Base-by-base conservation (phyloP, 2,113 vertebrate species). In the Thomomys bottae region DNA sequence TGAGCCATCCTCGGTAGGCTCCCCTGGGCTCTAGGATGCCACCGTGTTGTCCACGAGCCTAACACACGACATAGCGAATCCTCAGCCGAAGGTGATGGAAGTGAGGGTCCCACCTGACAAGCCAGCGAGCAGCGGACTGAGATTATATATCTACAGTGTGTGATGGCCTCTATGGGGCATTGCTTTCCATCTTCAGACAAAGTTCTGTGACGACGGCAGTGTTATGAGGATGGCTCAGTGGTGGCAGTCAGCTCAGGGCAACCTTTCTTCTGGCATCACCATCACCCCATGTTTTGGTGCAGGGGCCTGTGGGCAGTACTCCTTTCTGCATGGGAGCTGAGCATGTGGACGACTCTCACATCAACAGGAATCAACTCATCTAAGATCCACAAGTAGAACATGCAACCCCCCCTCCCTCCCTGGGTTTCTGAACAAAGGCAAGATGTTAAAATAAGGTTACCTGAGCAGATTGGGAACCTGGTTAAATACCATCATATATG, bases 251-350 rank as follows among this genome's bases (percentile, higher is more conserved):
- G 14, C 12, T 4, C 20, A 73, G 73, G 32, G 18, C 40, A 49
- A 42, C 40, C 77, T 26, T 63, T 28, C 49, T 38, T 45, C 34
- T 9, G 30, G 12, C 10, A 77, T n/a, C 45, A 2, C 40, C 8
- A 9, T 5, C 75, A 66, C 8, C 5, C 26, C 2, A 1, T 5
- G 15, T 26, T 21, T 57, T 79, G 63, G 5, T 36, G 70, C 7
- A 2, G 28, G 32, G 24, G 3, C 7, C 42, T 40, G 36, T 8
- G 24, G 3, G 15, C 0, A 12, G 4, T 24, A 8, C 32, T 42
- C 57, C 67, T 9, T 38, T 21, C 49, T 24, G 0, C 8, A 8
- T 6, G 36, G 14, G 12, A 8, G 20, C 61, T 11, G 71, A 15
- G 30, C 14, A 20, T 7, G 9, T 0, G 23, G 30, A n/a, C 3